Conservation (phyloP, 37 sponge, comb jelly and placozoan species). For the Ianthella basta region DNA sequence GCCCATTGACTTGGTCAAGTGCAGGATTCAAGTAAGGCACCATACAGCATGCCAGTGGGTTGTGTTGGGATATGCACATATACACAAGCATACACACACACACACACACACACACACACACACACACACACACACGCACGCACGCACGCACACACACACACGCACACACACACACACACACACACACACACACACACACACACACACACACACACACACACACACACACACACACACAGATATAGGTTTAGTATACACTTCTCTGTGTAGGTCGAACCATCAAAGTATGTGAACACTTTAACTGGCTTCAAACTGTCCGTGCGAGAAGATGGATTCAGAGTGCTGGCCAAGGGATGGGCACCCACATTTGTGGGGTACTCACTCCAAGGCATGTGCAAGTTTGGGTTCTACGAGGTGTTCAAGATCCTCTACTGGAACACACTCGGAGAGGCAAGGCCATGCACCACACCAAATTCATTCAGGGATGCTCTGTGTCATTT, state of each 20-base stretch:
- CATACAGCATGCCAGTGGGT: too few relatives aligned
- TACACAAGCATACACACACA: slow-evolving; percentile 13
- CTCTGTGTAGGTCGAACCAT: slow-evolving; percentile 86
- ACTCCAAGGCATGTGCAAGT: slow-evolving; percentile 97
- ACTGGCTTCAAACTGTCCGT: slow-evolving; percentile 80
- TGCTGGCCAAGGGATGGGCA: slow-evolving; percentile 93
- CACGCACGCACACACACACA: background rate
- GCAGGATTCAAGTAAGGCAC: slow-evolving; percentile 15
- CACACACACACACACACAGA: slow-evolving; percentile 15
- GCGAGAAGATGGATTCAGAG: slow-evolving; percentile 81
- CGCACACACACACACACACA: background rate
- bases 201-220: background rate
- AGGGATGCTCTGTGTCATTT: background rate
- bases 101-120: background rate
- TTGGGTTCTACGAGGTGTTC: slow-evolving; percentile 99
- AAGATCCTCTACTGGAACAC: slow-evolving; percentile 90
- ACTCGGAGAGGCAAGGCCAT: slow-evolving; percentile 84
- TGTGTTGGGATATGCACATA: background rate
- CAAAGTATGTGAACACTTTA: slow-evolving; percentile 82
- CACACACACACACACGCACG: slow-evolving; percentile 25
- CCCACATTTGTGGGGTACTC: slow-evolving; percentile 98
- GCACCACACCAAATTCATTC: background rate
- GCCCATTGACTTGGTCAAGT: slow-evolving; percentile 30
- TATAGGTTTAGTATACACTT: background rate
- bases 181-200: slow-evolving; percentile 21